A percentile compares a stretch with the other conserved stretches of the same genome.
phyloP scores from a whole-genome alignment of 2,888 invertebrate genomes.

The Eupithecia centaureata region DNA sequence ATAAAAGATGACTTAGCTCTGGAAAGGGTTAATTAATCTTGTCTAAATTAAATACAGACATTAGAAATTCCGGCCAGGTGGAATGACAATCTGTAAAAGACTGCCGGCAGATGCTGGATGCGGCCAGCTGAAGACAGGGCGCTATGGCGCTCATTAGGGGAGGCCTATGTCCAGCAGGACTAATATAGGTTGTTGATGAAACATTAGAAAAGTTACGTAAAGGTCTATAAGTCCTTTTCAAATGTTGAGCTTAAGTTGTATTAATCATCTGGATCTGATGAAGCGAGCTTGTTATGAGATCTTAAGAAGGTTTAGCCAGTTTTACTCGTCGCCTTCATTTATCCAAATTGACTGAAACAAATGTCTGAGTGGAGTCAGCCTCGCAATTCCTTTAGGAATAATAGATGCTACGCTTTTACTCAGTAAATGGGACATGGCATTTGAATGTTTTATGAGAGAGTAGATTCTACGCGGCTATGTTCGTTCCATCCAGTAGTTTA shows the following conservation, averaged over 20 bases:
- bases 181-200: too few species aligned
- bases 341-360: conserved; percentile 19
- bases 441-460: conserved; percentile 51
- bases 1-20: too few species aligned
- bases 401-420: conserved; percentile 45
- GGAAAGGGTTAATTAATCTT: too few species aligned
- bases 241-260: not conserved
- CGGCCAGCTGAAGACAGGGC: too few species aligned
- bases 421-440: conserved; percentile 47
- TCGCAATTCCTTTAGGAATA: conserved; percentile 44
- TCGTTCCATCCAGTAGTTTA: not conserved
- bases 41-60: too few species aligned
- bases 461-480: not conserved
- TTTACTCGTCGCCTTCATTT: not conserved
- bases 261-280: not conserved
- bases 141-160: too few species aligned
- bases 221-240: too few species aligned
- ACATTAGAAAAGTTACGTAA: too few species aligned
- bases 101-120: too few species aligned
- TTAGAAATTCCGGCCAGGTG: too few species aligned
- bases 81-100: too few species aligned
- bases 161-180: too few species aligned
- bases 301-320: not conserved
- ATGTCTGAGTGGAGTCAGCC: conserved; percentile 35
- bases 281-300: not conserved